phyloP scores from a whole-genome alignment of 2,113 vertebrate genomes.

The Gracilinanus agilis region DNA sequence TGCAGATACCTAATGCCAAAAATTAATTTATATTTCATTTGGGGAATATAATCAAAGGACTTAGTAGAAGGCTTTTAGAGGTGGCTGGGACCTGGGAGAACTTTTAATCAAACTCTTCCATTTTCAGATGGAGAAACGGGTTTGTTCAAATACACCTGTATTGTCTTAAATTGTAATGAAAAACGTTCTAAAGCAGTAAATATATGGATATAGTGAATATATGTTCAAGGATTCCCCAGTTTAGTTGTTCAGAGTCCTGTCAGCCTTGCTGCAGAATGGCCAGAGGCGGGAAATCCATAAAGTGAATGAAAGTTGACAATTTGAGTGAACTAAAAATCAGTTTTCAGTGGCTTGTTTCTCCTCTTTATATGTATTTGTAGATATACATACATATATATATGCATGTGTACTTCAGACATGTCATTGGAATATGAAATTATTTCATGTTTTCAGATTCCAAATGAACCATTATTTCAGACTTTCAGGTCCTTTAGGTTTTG shows the following conservation, averaged over 20 bases:
- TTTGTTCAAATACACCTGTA: neutral
- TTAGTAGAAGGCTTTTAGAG: conserved; percentile 16
- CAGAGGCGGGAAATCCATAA: neutral
- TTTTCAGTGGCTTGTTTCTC: neutral
- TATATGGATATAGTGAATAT: fast-evolving
- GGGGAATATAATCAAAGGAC: neutral
- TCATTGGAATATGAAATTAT: neutral
- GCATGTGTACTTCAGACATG: neutral
- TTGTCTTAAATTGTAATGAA: too few relatives aligned
- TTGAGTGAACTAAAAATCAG: neutral
- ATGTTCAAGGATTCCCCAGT: neutral
- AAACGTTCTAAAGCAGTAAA: too few relatives aligned
- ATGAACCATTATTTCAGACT: neutral
- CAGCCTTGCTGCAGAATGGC: neutral
- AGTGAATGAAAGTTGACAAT: neutral
- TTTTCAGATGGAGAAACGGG: neutral
- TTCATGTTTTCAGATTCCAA: neutral
- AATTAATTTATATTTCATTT: neutral
- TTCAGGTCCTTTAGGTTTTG: neutral
- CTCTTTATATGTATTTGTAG: too few relatives aligned
- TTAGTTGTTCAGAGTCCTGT: neutral
- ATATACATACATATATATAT: neutral
- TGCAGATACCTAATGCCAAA: neutral
- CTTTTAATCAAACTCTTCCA: neutral
- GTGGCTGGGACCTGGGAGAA: conserved; percentile 20